phyloP scores from a whole-genome alignment of 2,113 vertebrate genomes.

The Daboia siamensis region DNA sequence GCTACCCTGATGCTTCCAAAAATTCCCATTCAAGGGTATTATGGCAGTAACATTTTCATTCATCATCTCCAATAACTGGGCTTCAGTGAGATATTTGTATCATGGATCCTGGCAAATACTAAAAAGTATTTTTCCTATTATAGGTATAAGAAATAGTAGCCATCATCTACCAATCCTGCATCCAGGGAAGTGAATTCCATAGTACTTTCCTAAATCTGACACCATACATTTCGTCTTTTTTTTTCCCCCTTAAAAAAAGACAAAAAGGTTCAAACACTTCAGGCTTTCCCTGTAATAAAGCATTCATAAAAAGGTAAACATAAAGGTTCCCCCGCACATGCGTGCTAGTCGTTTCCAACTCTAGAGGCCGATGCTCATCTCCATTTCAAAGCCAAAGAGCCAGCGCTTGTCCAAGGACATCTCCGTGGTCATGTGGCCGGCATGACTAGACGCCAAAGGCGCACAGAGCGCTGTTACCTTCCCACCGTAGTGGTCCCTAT shows the following conservation, averaged over 20 bases:
- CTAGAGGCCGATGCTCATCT: too few relatives aligned
- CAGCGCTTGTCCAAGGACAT: too few relatives aligned
- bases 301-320: not conserved
- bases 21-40: not conserved
- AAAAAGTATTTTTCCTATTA: not conserved
- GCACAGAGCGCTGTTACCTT: too few relatives aligned
- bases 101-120: not conserved
- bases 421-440: too few relatives aligned
- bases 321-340: too few relatives aligned
- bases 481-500: too few relatives aligned
- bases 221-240: not conserved
- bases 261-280: not conserved
- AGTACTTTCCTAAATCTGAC: not conserved
- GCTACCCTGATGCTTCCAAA: not conserved
- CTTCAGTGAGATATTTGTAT: not conserved
- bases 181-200: not conserved
- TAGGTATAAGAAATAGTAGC: not conserved
- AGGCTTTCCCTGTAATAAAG: not conserved
- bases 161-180: not conserved
- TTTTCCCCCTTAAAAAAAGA: not conserved
- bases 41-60: not conserved
- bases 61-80: not conserved
- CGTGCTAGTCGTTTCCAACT: too few relatives aligned
- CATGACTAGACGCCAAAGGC: too few relatives aligned
- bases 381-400: too few relatives aligned